Evolutionary conservation across 1,140 invertebrate species (phyloP).

Genomic region (Zophobas morio): DNA sequence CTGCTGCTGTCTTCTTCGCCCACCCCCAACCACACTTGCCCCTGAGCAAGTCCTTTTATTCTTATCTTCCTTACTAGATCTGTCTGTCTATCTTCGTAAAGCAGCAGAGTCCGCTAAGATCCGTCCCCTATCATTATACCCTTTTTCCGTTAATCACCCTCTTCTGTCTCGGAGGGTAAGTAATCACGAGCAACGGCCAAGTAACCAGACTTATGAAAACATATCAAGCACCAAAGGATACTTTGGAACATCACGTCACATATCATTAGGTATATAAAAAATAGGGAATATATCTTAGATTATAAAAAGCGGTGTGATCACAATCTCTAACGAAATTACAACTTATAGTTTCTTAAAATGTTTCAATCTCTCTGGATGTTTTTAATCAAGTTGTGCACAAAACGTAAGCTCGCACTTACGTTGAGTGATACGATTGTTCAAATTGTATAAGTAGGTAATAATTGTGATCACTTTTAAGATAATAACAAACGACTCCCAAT

Average conservation of each 20-base stretch:
- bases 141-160: constrained; percentile 30
- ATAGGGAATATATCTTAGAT: constrained; percentile 47
- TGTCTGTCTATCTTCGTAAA: constrained; percentile 54
- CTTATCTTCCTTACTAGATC: constrained; percentile 64
- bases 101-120: constrained; percentile 66
- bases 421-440: constrained; percentile 48
- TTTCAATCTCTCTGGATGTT: constrained; percentile 57
- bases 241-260: constrained; percentile 54
- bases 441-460: constrained; percentile 46
- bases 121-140: constrained; percentile 60
- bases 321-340: constrained; percentile 47
- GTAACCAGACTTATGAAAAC: constrained; percentile 61
- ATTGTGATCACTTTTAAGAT: constrained; percentile 53
- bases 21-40: constrained; percentile 65
- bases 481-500: constrained; percentile 57
- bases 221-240: constrained; percentile 61
- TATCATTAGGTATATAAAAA: constrained; percentile 54
- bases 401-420: constrained; percentile 43
- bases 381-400: constrained; percentile 50
- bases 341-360: constrained; percentile 54
- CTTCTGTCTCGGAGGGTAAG: constrained; percentile 53
- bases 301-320: constrained; percentile 51
- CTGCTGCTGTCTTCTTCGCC: constrained; percentile 66
- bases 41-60: constrained; percentile 65
- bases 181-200: constrained; percentile 51